These are phyloP conservation scores for Sebastes reedi DNA, from an alignment of 2,797 vertebrate genomes.

Conservation along the genomic window DNA sequence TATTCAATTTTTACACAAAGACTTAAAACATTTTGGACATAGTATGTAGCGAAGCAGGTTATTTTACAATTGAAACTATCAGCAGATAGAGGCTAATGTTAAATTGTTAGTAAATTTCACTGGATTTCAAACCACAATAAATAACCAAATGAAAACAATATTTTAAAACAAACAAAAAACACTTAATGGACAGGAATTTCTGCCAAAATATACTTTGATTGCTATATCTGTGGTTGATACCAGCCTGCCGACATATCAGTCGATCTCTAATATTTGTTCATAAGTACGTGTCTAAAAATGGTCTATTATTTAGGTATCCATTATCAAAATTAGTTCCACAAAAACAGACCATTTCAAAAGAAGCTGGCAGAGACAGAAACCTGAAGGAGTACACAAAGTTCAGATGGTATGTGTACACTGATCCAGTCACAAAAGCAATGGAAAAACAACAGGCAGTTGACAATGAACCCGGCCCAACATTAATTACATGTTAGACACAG, in stretches of 20 bases:
- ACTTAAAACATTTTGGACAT: not conserved
- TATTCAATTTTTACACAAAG: not conserved
- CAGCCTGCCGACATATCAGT: not conserved
- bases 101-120: not conserved
- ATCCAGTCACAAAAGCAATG: conserved; percentile 73
- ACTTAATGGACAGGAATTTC: not conserved
- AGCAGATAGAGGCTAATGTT: not conserved
- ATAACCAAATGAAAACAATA: not conserved
- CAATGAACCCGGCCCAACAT: conserved; percentile 65
- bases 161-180: not conserved
- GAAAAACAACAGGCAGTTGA: conserved; percentile 64
- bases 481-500: conserved; percentile 69
- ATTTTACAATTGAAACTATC: not conserved
- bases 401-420: conserved; percentile 22
- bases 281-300: not conserved
- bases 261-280: not conserved
- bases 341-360: not conserved
- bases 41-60: not conserved
- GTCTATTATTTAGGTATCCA: not conserved
- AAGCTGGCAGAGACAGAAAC: conserved; percentile 25
- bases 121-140: not conserved
- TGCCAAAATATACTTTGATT: not conserved
- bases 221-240: not conserved
- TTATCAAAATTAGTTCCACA: not conserved
- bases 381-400: conserved; percentile 35